Percentiles rank a stretch among this genome's conserved stretches.
These are phyloP conservation scores for Thalassoma bifasciatum DNA, from an alignment of 2,113 vertebrate species.

Conservation along the genomic window DNA sequence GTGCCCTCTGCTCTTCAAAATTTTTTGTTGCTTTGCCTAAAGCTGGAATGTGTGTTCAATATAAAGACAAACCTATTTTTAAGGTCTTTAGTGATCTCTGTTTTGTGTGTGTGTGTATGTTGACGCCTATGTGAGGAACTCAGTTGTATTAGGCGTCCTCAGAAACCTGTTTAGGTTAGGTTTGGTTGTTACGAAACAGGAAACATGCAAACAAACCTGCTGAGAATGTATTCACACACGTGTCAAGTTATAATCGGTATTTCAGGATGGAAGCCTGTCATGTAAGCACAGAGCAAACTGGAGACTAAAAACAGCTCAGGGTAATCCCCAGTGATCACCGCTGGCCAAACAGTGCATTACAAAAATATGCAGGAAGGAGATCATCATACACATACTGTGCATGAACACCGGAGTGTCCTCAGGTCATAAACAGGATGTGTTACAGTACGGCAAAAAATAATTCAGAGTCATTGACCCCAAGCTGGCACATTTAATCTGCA, in stretches of 20 bases:
- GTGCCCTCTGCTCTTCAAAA: not conserved
- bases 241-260: conserved; percentile 38
- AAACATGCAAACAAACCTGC: conserved; percentile 56
- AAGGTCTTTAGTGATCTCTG: conserved; percentile 22
- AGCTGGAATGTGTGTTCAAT: conserved; percentile 9
- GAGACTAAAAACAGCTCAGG: conserved; percentile 53
- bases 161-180: conserved; percentile 58
- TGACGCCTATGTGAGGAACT: conserved; percentile 67
- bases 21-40: not conserved
- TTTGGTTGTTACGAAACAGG: conserved; percentile 39
- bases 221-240: conserved; percentile 20
- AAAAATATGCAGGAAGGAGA: conserved; percentile 49
- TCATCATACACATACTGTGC: conserved; percentile 18
- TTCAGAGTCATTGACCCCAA: not conserved
- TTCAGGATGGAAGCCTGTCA: conserved; percentile 18
- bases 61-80: conserved; percentile 7
- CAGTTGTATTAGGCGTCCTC: conserved; percentile 15
- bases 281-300: conserved; percentile 51
- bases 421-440: conserved; percentile 17
- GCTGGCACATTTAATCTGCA: not conserved
- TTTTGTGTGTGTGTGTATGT: conserved; percentile 12
- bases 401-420: conserved; percentile 9
- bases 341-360: conserved; percentile 50
- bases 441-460: not conserved
- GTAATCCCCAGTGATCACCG: conserved; percentile 70